Base-by-base conservation (phyloP, 2,888 invertebrate genomes). In the Sesamia inferens region DNA sequence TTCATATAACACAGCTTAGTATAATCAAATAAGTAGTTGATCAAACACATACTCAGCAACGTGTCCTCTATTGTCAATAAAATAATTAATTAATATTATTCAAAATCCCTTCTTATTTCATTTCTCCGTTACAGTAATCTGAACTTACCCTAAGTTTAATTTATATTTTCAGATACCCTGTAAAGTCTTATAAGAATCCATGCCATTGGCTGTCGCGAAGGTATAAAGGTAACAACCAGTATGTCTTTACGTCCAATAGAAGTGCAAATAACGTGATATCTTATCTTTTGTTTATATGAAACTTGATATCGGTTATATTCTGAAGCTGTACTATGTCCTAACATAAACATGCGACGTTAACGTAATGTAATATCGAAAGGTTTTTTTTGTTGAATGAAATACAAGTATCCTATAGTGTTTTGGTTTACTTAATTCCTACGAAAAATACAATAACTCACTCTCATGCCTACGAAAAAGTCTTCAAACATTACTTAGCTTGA, bases 101-200 rank as follows among this genome's bases (percentile, higher is more conserved):
- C 0, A 3, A 24, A 6, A 31, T 31, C n/a, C 5, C 1, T n/a
- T 14, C 7, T n/a, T 68, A 47, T 13, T 5, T 19, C 22, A 68
- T 48, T 48, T 39, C 65, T 5, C 8, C 22, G 2, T n/a, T 7
- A 24, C 8, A n/a, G 10, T 39, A 44, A 7, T 63, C n/a, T 48
- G 39, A 48, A 74, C 74, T n/a, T n/a, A 48, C 7, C 31, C 48
- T 42, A 14, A 57, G 24, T n/a, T 48, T 19, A 19, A 54, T 72
- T 72, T 54, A 4, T 51, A 59, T 16, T 39, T 51, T 19, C 22
- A n/a, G 39, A 31, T 74, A 13, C 42, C 57, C 48, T 58, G 74
- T 44, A 44, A 1, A 47, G 48, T 47, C 13, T 61, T 22, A 39
- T 24, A 24, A 57, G 22, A 48, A 10, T 72, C 8, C 8, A 19